Evolutionary conservation across 2,113 vertebrate genomes (phyloP).

Genomic region (Pao palembangensis): DNA sequence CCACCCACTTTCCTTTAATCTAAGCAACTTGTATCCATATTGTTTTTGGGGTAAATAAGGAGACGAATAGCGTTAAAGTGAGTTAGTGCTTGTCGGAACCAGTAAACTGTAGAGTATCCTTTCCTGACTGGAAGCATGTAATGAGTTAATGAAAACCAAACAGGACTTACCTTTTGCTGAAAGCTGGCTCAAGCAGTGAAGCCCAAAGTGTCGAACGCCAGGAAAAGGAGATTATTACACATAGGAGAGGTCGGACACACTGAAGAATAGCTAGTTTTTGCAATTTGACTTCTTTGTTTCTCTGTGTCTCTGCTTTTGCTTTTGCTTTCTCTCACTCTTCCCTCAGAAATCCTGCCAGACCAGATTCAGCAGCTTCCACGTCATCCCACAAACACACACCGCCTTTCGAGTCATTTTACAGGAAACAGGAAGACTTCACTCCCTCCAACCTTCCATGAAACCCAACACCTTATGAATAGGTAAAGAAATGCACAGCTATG

Average conservation of each 20-base stretch:
- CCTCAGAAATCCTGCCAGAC: conserved; percentile 61
- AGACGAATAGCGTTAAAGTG: background rate
- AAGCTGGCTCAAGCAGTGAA: background rate
- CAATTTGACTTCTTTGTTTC: conserved; percentile 7
- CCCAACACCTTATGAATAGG: conserved; percentile 35
- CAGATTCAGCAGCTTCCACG: conserved; percentile 49
- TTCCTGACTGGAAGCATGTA: background rate
- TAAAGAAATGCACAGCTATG: conserved; percentile 22
- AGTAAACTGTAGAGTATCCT: no score
- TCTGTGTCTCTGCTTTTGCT: conserved; percentile 20
- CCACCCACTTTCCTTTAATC: background rate
- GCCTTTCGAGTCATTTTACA: conserved; percentile 11
- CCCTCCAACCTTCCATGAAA: conserved; percentile 18
- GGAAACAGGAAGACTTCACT: conserved; percentile 11
- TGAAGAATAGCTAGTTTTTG: conserved; percentile 5
- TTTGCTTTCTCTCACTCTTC: conserved; percentile 8
- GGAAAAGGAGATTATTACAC: no score
- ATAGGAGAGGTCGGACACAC: background rate
- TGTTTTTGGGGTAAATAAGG: conserved; percentile 3
- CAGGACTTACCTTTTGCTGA: background rate
- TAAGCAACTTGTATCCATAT: background rate
- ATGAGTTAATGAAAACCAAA: background rate
- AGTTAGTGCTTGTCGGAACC: no score
- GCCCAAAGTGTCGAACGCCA: background rate
- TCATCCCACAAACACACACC: conserved; percentile 34